Base-by-base conservation (phyloP, 2,797 vertebrate genomes). In the Xenopus petersii region DNA sequence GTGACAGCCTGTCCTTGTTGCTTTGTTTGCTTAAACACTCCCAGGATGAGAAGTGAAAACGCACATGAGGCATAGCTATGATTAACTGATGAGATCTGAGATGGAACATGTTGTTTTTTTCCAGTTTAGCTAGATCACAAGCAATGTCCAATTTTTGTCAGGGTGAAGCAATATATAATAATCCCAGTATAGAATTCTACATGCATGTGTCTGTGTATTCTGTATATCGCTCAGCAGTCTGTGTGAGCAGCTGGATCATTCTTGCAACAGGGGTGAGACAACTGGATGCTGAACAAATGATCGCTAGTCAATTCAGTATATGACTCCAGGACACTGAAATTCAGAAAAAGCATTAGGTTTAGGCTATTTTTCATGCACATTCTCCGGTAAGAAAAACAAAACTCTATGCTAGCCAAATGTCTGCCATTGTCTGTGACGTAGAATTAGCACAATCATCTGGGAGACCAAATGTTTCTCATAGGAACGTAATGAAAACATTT, bases 1-100 rank as follows among this genome's bases (percentile, higher is more conserved):
- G n/a, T n/a, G n/a, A n/a, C n/a, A n/a, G 21, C 59, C 59, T 17
- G 5, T 24, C 17, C 59, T 61, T 30, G 24, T 30, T 61, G 21
- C 59, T 24, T 33, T 61, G 59, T 61, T 61, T 61, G 59, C 56
- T 59, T 59, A 59, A 61, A 30, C 17, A 61, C 59, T 61, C 59
- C 59, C 21, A 61, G 59, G 17, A 61, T 61, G 59, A 26, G 12
- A 59, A 17, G 56, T 24, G 56, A 61, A 30, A 61, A 26, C 24
- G 12, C 59, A 61, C 59, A 61, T 30, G 59, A 11, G 15, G 24
- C 17, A 10, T 17, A 61, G 12, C 11, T 24, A 61, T 24, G 59
- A 24, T 11, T 24, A 30, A 26, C 59, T 61, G 21, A 61, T 10
- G 24, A 30, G 21, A 26, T 24, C 59, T 61, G 3, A 1, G 1